Conservation (phyloP, 2,888 invertebrate species). For the Drosophila recens region DNA sequence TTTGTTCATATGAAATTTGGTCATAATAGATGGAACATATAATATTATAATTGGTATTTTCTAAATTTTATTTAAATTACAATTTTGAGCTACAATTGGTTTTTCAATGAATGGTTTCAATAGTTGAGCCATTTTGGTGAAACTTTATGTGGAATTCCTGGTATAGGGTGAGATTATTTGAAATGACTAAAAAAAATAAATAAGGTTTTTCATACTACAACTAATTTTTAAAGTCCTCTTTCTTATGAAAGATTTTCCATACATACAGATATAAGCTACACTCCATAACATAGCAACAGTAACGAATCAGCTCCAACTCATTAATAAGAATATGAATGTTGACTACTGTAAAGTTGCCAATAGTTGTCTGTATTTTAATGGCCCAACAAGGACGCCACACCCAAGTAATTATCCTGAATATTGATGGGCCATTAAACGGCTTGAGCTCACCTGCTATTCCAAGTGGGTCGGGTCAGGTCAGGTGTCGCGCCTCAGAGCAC, state of each 20-base stretch:
- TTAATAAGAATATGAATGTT: background rate
- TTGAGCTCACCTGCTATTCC: constrained; percentile 26
- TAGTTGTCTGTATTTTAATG: constrained; percentile 26
- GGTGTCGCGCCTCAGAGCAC: constrained; percentile 67
- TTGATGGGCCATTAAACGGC: constrained; percentile 33
- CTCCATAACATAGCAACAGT: no score
- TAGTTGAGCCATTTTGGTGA: no score
- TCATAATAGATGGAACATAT: background rate
- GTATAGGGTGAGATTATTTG: no score
- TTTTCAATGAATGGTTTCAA: no score
- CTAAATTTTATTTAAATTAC: no score
- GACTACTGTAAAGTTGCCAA: background rate
- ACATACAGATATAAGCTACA: no score
- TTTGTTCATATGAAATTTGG: background rate
- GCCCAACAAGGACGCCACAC: constrained; percentile 37
- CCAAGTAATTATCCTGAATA: constrained; percentile 22
- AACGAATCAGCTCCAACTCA: background rate
- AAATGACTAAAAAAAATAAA: no score
- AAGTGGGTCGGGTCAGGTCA: constrained; percentile 1
- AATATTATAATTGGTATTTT: background rate
- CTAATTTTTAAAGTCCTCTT: background rate
- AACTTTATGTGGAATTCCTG: no score
- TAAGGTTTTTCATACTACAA: no score
- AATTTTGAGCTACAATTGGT: no score
- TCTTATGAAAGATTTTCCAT: background rate